Base-by-base conservation (phyloP, 2,888 invertebrate species). In the Lithophane leautieri region DNA sequence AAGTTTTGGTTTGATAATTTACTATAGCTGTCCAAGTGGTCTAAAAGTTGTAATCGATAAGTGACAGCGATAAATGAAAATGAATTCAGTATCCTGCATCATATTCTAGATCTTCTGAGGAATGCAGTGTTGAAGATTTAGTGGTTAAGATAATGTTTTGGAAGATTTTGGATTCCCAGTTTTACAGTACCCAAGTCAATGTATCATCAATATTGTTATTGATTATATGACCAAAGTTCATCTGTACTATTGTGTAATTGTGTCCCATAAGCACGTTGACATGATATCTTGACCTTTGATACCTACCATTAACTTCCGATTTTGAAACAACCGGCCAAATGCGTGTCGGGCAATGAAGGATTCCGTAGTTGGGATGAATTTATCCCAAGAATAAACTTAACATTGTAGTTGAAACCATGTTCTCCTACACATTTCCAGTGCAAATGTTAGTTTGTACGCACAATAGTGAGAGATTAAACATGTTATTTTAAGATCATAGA, bases 1-100 rank as follows among this genome's bases (percentile, higher is more conserved):
- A 66, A 25, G 42, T 61, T 60, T 54, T 74, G 44, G 7, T 25
- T 25, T 47, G 28, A 19, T 19, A 8, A 25, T 73, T 60, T 73
- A 73, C 47, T 81, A 19, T 40, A 65, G 65, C 65, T 44, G 40
- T 40, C 4, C 44, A 47, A 40, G 7, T 61, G 44, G n/a, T 65
- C 34, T 28, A 14, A 60, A 42, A n/a, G 8, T 28, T 54, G 25
- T 65, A 19, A 28, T 70, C 40, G 11, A n/a, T 40, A n/a, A 25
- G 28, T 34, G 54, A 52, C 22, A 56, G 14, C 47, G 47, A 56
- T 50, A 14, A n/a, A 70, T 77, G 1, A 78, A 50, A 44, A 9
- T 28, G 47, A 22, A 25, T 52, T 25, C 22, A 44, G 16, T 79
- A 19, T 25, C 12, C 22, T 47, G 25, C 16, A 78, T 56, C 47